phyloP scores from a whole-genome alignment of 2,888 invertebrate species.

The Salpingus planirostris region DNA sequence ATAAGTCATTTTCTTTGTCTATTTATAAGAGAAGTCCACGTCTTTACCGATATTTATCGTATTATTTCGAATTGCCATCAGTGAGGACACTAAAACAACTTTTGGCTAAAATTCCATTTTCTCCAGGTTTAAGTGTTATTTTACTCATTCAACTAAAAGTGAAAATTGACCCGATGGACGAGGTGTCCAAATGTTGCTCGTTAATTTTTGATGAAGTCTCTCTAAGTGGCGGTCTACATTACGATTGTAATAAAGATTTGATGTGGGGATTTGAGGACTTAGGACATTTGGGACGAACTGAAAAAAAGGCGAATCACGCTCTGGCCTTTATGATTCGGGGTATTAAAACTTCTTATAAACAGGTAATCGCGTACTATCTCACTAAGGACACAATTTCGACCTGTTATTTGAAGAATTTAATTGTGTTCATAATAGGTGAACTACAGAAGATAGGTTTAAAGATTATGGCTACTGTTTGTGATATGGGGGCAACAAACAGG shows the following conservation, averaged over 20 bases:
- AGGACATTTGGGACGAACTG: too few species aligned
- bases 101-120: slow-evolving; percentile 17
- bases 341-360: too few species aligned
- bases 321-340: too few species aligned
- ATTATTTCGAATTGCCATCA: slow-evolving; percentile 17
- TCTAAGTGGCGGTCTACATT: slow-evolving; percentile 13
- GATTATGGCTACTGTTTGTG: too few species aligned
- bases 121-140: slow-evolving; percentile 13
- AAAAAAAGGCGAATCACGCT: too few species aligned
- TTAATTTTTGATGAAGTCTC: slow-evolving; percentile 22
- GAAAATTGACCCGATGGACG: slow-evolving; percentile 11
- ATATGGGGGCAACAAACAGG: too few species aligned
- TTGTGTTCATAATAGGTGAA: too few species aligned
- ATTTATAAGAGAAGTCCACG: slow-evolving; percentile 19
- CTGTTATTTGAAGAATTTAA: too few species aligned
- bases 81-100: slow-evolving; percentile 16
- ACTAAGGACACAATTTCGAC: too few species aligned
- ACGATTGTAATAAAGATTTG: slow-evolving; percentile 8
- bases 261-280: slow-evolving; percentile 18
- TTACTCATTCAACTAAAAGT: slow-evolving; percentile 13
- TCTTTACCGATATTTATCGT: slow-evolving; percentile 15
- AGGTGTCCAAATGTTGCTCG: slow-evolving; percentile 13
- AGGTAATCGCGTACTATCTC: too few species aligned
- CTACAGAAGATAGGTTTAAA: too few species aligned
- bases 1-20: slow-evolving; percentile 19